phyloP scores from a whole-genome alignment of 2,888 invertebrate species.

The Chloromyia formosa region DNA sequence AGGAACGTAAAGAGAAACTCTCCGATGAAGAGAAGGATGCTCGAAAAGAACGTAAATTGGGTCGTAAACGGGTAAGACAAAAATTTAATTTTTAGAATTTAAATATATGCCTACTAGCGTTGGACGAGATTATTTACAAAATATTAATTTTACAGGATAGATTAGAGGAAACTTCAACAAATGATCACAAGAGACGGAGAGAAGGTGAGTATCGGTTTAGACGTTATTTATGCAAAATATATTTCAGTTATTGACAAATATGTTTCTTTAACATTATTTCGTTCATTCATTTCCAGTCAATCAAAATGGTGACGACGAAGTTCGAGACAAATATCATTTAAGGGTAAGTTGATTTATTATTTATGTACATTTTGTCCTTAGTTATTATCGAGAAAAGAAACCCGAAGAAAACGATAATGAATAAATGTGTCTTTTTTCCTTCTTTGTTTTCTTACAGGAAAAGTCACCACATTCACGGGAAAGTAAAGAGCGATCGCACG shows the following conservation, averaged over 20 bases:
- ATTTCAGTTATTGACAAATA: too few relatives aligned
- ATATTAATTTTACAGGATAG: constrained; percentile 69
- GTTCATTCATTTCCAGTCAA: constrained; percentile 71
- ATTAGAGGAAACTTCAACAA: constrained; percentile 72
- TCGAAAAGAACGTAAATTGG: constrained; percentile 82
- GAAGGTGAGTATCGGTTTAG: constrained; percentile 67
- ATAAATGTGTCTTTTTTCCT: too few relatives aligned
- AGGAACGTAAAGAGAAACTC: constrained; percentile 71
- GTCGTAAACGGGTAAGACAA: constrained; percentile 79
- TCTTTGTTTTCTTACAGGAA: constrained; percentile 73
- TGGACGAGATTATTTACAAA: too few relatives aligned
- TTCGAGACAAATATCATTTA: constrained; percentile 80
- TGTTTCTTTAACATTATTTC: neutral
- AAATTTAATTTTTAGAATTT: constrained; percentile 23
- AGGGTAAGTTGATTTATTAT: constrained; percentile 67
- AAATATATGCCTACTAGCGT: too few relatives aligned
- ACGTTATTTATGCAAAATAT: too few relatives aligned
- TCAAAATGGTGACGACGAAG: constrained; percentile 81
- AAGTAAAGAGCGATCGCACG: constrained; percentile 76
- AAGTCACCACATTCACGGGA: constrained; percentile 78
- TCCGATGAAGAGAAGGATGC: constrained; percentile 83
- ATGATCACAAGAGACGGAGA: constrained; percentile 80
- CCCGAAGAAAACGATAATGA: too few relatives aligned
- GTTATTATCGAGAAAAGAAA: too few relatives aligned
- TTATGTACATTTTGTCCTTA: neutral